Evolutionary conservation across 2,888 invertebrate species (phyloP), one percentile per base, ranked within the genome.

Genomic region (Dolomedes plantarius): DNA sequence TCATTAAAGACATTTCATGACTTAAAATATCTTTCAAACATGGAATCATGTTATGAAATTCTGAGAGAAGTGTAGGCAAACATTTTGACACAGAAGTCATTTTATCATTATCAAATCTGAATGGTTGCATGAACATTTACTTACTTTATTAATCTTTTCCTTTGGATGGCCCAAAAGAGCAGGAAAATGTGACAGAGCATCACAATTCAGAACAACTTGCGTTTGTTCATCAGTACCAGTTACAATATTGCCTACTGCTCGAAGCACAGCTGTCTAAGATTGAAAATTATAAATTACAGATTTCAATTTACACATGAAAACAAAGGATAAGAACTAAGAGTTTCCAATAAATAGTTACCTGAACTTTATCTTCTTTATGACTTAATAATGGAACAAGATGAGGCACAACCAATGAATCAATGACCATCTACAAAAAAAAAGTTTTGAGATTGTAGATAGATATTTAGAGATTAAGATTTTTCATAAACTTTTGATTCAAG

Each of bases 181-280:
- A 3, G 96, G 97, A 93, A 99, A 98, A 92, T 98, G 97, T 87
- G 96, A 94, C 81, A 99, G 93, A 9, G 98, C 99, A 90, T 97
- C 97, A 91, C 96, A 97, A 92, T 99, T 98, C 89, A 99, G 94
- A 77, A 99, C 99, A 73, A 95, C 95, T 93, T 99, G 99, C 29
- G 99, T 99, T 92, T 99, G 99, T 90, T 99, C 98, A 91, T 99
- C 99, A 0, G 98, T 97, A 68, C 99, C 98, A 0, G 99, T 99
- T 31, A 99, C 99, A 90, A 99, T 99, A 92, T 99, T 99, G 81
- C 99, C 99, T 19, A 98, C 97, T 3, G 99, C 99, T 89, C 99
- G 95, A 94, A 90, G 93, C 95, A 91, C 94, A 94, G 91, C 73
- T 92, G 92, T 87, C 87, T 89, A 72, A n/a, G 31, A 31, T 23